Conservation (phyloP, 2,797 vertebrate species). For the Molossus alvarezi region DNA sequence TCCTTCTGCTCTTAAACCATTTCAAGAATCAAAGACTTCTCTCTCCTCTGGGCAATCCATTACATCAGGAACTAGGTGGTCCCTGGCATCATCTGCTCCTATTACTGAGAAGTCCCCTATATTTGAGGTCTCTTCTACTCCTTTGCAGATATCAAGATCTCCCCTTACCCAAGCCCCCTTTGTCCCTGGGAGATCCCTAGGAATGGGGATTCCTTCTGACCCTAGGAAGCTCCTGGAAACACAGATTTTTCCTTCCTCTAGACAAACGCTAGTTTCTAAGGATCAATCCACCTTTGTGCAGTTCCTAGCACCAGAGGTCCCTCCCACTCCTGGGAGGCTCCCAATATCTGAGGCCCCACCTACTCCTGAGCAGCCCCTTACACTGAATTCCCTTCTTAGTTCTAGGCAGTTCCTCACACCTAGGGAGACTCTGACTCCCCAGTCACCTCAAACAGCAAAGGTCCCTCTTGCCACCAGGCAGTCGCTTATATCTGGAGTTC, state of each 20-base stretch:
- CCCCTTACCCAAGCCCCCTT: background rate
- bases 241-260: conserved; percentile 39
- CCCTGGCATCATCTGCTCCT: background rate
- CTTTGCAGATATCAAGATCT: background rate
- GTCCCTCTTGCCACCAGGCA: background rate
- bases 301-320: background rate
- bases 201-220: background rate
- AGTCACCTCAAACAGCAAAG: background rate
- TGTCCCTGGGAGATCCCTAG: background rate
- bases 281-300: background rate
- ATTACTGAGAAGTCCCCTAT: background rate
- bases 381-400: background rate
- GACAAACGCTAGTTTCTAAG: background rate
- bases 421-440: background rate
- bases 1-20: background rate
- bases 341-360: background rate
- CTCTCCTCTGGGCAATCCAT: background rate
- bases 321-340: background rate
- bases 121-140: background rate
- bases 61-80: background rate
- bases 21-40: background rate
- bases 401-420: background rate
- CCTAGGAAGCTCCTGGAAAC: conserved; percentile 17
- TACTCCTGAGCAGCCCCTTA: background rate
- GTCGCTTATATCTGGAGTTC: background rate